A percentile compares a stretch with the other conserved stretches of the same genome.
Conservation (phyloP, 2,113 vertebrate genomes). For the Mirounga angustirostris region DNA sequence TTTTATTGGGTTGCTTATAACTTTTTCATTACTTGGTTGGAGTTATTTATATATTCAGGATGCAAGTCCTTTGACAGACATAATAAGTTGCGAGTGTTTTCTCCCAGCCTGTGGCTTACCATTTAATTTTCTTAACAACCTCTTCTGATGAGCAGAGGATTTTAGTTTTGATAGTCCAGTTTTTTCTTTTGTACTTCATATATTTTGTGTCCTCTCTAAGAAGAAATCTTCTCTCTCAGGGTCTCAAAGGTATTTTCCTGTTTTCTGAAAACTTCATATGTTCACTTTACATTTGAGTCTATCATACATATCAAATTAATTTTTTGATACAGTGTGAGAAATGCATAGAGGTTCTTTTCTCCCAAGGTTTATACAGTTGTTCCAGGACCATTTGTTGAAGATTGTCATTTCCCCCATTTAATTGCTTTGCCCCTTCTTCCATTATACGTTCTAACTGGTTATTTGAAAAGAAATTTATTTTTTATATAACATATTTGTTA, state of each 20-base stretch:
- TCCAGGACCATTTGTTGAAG: not conserved
- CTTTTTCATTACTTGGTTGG: not conserved
- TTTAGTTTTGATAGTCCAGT: constrained; percentile 17
- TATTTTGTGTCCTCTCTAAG: not conserved
- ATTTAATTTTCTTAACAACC: not conserved
- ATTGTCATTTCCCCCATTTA: not conserved
- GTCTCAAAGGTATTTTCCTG: constrained; percentile 17
- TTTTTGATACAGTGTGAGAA: not conserved
- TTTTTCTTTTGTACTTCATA: not conserved
- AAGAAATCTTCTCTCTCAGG: not conserved
- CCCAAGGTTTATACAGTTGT: not conserved
- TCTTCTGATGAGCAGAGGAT: not conserved
- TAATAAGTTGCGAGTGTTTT: not conserved
- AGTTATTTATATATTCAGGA: not conserved
- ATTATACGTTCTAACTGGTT: not conserved
- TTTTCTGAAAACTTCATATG: constrained; percentile 3
- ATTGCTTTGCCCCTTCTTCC: not conserved
- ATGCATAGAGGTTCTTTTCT: not conserved
- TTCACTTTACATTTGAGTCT: not conserved
- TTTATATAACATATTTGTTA: not conserved
- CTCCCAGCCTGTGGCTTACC: not conserved
- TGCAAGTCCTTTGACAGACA: not conserved
- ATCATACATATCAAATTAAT: not conserved
- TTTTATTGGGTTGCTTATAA: not conserved
- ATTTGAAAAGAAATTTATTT: constrained; percentile 37